Base-by-base conservation (phyloP, 2,888 invertebrate genomes). In the Cheilosia vulpina region DNA sequence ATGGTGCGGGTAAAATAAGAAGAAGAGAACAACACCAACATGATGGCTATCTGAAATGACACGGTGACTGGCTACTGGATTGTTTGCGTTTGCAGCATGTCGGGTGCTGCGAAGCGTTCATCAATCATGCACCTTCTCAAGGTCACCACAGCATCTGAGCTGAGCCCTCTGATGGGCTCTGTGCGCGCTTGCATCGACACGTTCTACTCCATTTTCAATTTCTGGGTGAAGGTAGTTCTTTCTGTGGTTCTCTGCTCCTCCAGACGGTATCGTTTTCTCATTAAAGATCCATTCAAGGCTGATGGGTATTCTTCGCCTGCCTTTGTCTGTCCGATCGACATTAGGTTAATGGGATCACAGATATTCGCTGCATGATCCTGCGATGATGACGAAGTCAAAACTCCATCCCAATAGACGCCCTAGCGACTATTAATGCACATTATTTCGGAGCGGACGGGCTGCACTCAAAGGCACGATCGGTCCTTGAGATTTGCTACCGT, bases 281-380 rank as follows among this genome's bases (percentile, higher is more conserved):
- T 65, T 69, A 63, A 68, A 78, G 55, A 24, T 21, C n/a, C 63
- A 19, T 45, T 19, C 55, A 65, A 4, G 3, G 47, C 50, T 78
- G 62, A 55, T 55, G 66, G 27, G n/a, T 43, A 55, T 41, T 17
- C 34, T 55, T 53, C 72, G 52, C 13, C 65, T 60, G 66, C 19
- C 73, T 75, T 57, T 75, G 73, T 79, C 73, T 79, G 84, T 38
- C 58, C 79, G 84, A 80, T 84, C 84, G 84, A 75, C 84, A 84
- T 84, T 84, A 69, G 84, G 84, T 84, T 84, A 84, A 84, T 84
- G 84, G 80, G 75, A 71, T 84, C 84, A 80, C 69, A 80, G 80
- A 76, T 69, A 68, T 68, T 52, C 73, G 52, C 47, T 34, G 2
- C 66, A 81, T 75, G 13, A 60, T 50, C 43, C 53, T 45, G 45